Evolutionary conservation across 2,888 invertebrate genomes (phyloP), one percentile per base, ranked within the genome.

Genomic region (Yponomeuta malinellus): DNA sequence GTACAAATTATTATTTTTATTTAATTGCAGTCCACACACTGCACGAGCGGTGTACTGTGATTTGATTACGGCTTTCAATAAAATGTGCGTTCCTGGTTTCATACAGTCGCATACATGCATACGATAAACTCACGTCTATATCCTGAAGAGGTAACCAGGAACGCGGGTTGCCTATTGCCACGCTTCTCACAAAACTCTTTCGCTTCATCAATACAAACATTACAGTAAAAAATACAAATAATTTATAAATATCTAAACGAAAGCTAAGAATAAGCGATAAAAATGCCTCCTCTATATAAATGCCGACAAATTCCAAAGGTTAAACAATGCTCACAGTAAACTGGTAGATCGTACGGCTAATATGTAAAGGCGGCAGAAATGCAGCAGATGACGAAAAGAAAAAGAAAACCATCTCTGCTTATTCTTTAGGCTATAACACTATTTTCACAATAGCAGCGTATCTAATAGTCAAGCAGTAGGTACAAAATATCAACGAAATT

Each of bases 251-350:
- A 59, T 59, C 52, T 59, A 59, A 4, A 15, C 52, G 12, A 69
- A 69, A 69, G 69, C 52, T 69, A n/a, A 29, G 15, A 69, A 52
- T 48, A 69, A 69, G 69, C 69, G 68, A 43, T 33, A 31, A 59
- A 48, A 59, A 69, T 69, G 63, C 69, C 69, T 52, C 63, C 69
- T 69, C 33, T 69, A 69, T 33, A 69, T 63, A 69, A 48, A 37
- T 68, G 68, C 68, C 43, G 23, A 48, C 31, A 23, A 23, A 59
- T 59, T 12, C 15, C 37, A 68, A 68, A 68, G 12, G 52, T 59
- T 12, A 52, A 52, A 23, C 23, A 23, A 59, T 59, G 52, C 52
- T 59, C 52, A 15, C 43, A 43, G 43, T 59, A 15, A 33, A 12
- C 65, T 65, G 33, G 2, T 12, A 9, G 1, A 23, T 43, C 43